Evolutionary conservation across 2,113 vertebrate genomes (phyloP), one percentile per base, ranked within the genome.

Genomic region (Serilophus lunatus): DNA sequence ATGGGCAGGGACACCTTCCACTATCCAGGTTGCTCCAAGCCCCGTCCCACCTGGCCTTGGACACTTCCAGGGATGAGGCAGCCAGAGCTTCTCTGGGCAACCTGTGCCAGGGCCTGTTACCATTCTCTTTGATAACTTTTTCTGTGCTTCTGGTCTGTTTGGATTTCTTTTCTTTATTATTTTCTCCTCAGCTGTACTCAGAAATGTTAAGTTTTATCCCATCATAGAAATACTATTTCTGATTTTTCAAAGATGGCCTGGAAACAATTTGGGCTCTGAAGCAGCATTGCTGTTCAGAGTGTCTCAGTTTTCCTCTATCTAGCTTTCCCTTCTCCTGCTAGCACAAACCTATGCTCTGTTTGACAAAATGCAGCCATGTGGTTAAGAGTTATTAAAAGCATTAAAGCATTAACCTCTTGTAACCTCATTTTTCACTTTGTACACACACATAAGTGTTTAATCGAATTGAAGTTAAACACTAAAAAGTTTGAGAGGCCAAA

Each of bases 381-480:
- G 82, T 91, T 97, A 95, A 97, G 95, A 97, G 96, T 97, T 97
- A 98, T 98, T 98, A 98, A 98, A 98, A 98, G 97, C 98, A 98
- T 97, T 97, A 97, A 97, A 96, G 95, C 98, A 98, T 98, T 98
- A 98, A 98, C 97, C 97, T 98, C 95, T 81, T 54, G 82, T 95
- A 98, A 97, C 97, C 97, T 94, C 97, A 98, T 98, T 98, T 98
- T 98, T 98, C 96, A 98, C 93, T 96, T 93, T 95, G 93, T 97
- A 97, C 96, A 97, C 94, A 95, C 80, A 64, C 95, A 96, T 96
- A 98, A 98, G 96, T 97, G 95, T 97, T 98, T 98, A 97, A 98
- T 98, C 91, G 96, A 97, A 94, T 88, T 75, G 51, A 97, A 98
- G 97, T 96, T 97, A 98, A 98, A 97, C 97, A 97, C 92, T 97